Evolutionary conservation across 2,888 invertebrate genomes (phyloP).

Genomic region (Cyclophora albipunctata): DNA sequence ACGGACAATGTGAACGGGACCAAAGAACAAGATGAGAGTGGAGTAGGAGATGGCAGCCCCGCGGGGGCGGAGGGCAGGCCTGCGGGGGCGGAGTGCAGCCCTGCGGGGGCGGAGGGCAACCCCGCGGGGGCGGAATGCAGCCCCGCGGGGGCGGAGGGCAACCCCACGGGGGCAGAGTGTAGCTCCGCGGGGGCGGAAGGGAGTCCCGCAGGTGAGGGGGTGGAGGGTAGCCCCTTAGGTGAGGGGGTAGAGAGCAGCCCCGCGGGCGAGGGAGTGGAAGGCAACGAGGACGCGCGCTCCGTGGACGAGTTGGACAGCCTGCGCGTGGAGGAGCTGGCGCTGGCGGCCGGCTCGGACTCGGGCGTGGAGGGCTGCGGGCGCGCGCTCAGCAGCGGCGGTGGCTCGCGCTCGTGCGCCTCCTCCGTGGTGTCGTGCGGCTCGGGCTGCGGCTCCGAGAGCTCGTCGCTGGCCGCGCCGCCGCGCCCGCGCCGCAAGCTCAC

Average conservation of each 20-base stretch:
- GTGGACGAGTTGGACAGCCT: constrained; percentile 60
- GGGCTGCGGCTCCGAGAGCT: constrained; percentile 87
- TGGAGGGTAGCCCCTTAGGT: not conserved
- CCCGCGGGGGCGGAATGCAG: constrained; percentile 5
- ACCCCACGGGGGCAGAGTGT: constrained; percentile 11
- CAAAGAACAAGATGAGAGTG: constrained; percentile 19
- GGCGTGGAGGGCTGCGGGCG: constrained; percentile 85
- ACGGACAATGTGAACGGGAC: constrained; percentile 19
- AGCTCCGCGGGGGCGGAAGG: constrained; percentile 16
- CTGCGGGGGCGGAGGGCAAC: no score
- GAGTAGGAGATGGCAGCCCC: not conserved
- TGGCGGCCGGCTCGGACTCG: constrained; percentile 85
- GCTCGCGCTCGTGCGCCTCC: constrained; percentile 83
- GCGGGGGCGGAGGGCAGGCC: no score
- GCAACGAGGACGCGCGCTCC: constrained; percentile 59
- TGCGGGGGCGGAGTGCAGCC: no score
- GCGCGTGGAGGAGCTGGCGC: constrained; percentile 57
- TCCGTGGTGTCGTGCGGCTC: constrained; percentile 86
- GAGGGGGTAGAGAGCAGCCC: constrained; percentile 29
- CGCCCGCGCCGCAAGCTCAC: constrained; percentile 74
- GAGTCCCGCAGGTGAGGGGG: not conserved
- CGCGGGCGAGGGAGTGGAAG: constrained; percentile 37
- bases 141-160: not conserved
- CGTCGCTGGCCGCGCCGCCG: constrained; percentile 78
- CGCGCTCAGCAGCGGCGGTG: constrained; percentile 80